Evolutionary conservation across 2,113 vertebrate genomes (phyloP).

Genomic region (Cepphus grylle): DNA sequence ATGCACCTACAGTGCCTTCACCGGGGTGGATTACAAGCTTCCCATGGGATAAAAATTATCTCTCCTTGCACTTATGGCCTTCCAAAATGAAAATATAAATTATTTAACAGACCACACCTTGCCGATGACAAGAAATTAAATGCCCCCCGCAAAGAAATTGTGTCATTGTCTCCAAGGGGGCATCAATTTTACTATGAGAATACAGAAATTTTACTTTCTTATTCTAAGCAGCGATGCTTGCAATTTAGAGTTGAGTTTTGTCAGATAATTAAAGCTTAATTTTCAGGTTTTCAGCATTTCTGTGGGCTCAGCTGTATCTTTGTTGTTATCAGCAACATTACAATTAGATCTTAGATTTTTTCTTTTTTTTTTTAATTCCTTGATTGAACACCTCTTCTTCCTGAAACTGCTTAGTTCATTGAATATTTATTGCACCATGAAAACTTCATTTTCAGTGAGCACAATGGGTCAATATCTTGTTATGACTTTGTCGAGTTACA

Average conservation of each 20-base stretch:
- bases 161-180: not conserved
- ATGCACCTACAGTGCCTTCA: not conserved
- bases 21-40: not conserved
- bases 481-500: not conserved
- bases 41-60: not conserved
- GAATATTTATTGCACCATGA: not conserved
- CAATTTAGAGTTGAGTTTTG: not conserved
- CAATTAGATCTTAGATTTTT: not conserved
- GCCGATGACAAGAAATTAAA: not conserved
- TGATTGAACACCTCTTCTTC: not conserved
- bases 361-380: not conserved
- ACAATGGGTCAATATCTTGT: not conserved
- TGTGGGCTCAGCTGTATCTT: not conserved
- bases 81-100: not conserved
- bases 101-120: not conserved
- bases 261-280: not conserved
- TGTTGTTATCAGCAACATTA: not conserved
- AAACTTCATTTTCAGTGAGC: not conserved
- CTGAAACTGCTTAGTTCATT: not conserved
- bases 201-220: not conserved
- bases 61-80: not conserved
- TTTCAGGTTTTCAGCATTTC: not conserved
- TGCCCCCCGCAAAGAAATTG: not conserved
- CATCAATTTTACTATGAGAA: not conserved
- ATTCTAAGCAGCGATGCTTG: not conserved